Evolutionary conservation across 2,888 invertebrate genomes (phyloP), one percentile per base, ranked within the genome.

Genomic region (Trichopria drosophilae): DNA sequence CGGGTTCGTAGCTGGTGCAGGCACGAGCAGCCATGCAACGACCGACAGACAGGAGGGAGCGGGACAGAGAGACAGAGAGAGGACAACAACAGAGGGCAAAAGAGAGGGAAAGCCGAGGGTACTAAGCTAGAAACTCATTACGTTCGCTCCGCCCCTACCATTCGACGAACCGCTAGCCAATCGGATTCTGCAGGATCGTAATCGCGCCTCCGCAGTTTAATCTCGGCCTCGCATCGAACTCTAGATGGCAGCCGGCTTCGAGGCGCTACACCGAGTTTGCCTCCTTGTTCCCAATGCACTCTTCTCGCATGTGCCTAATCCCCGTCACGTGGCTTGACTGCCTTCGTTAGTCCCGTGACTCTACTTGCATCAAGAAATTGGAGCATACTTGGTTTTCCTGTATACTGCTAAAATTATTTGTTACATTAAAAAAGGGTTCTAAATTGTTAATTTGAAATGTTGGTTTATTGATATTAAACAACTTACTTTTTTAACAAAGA

Each of bases 81-180:
- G 40, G 18, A 16, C 7, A 6, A 31, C 20, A 15, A 13, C 28
- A 34, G n/a, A 6, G 6, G 34, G 43, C 24, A 22, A 16, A 46
- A 40, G 24, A 32, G 51, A 53, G 55, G 52, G 51, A 37, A 40
- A 53, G 46, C 53, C 35, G 43, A 55, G 58, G 59, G 64, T 63
- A 64, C 59, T 57, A 64, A 72, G 69, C 67, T 70, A 67, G 70
- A 69, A 73, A 73, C 73, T 73, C 74, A 73, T 74, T 75, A 74
- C 68, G 59, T 59, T 71, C 54, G 74, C 74, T 71, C 74, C 74
- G 75, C 74, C 75, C 66, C 67, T 62, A 57, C 65, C 61, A 63
- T 73, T 74, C 72, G 69, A 71, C 66, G 62, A 65, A 63, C 64
- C 61, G 51, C 49, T 20, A 62, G 65, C 74, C 75, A 75, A 75